These are phyloP conservation scores for Phrixothrix hirtus DNA, from an alignment of 2,888 invertebrate genomes.

Conservation along the genomic window DNA sequence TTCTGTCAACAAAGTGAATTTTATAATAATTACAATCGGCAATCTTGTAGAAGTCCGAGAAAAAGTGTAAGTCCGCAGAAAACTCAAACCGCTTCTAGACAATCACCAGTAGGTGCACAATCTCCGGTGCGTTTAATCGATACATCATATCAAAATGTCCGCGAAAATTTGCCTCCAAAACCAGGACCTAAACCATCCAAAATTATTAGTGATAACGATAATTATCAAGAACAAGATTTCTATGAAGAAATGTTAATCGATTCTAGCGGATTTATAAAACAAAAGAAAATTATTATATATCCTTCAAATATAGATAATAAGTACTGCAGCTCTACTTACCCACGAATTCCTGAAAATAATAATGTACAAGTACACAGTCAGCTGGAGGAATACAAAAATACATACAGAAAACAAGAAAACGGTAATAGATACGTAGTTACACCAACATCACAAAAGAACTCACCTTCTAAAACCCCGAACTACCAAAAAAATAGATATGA, in stretches of 20 bases:
- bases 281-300: slow-evolving; percentile 52
- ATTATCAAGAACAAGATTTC: slow-evolving; percentile 52
- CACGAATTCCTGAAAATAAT: slow-evolving; percentile 7
- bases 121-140: slow-evolving; percentile 43
- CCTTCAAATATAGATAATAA: slow-evolving; percentile 50
- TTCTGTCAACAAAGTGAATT: slow-evolving; percentile 79
- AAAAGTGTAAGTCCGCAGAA: slow-evolving; percentile 32
- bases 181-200: slow-evolving; percentile 39
- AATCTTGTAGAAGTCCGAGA: slow-evolving; percentile 31
- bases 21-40: slow-evolving; percentile 52
- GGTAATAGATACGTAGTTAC: slow-evolving; percentile 51
- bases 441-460: slow-evolving; percentile 46
- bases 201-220: slow-evolving; percentile 33
- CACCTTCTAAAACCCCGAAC: slow-evolving; percentile 53
- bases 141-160: slow-evolving; percentile 24
- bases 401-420: slow-evolving; percentile 11
- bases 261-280: slow-evolving; percentile 48
- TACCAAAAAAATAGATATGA: slow-evolving; percentile 58
- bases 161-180: slow-evolving; percentile 36
- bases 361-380: slow-evolving; percentile 1
- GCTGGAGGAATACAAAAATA: neutral
- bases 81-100: slow-evolving; percentile 37
- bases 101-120: slow-evolving; percentile 54
- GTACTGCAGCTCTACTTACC: slow-evolving; percentile 16
- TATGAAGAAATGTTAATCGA: slow-evolving; percentile 55